Base-by-base conservation (phyloP, 2,888 invertebrate genomes). In the Lingula anatina region DNA sequence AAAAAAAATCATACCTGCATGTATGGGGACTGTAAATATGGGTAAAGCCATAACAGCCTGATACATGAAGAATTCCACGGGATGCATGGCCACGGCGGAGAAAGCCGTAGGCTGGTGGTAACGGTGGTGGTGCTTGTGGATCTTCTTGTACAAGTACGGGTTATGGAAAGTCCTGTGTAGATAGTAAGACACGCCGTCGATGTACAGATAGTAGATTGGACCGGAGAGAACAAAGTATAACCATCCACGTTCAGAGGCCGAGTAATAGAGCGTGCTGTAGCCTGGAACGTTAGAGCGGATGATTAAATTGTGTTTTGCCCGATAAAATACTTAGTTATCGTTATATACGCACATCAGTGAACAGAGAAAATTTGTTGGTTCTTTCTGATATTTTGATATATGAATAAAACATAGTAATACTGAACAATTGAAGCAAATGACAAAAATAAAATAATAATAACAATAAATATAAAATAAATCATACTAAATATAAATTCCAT, bases 21-120 rank as follows among this genome's bases (percentile, higher is more conserved):
- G 86, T 0, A 84, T 73, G 0, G 86, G 86, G 9, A 86, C 63
- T 0, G 79, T 62, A 63, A 87, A 84, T 40, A 86, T 78, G 0
- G 86, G 86, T 31, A 82, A 54, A n/a, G 83, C 79, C 60, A 83
- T 76, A 0, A 81, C 81, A 1, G 83, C 64, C 67, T 87, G 86
- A 15, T 86, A 80, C 64, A 83, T 81, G 47, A 86, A 81, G 51
- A 86, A 83, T 77, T 87, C 87, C 0, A 85, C 70, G 0, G 87
- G 87, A 63, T 87, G 87, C 62, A 87, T 85, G 41, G 87, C 87
- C 0, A 85, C 85, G 2, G 86, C 86, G 1, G 86, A 86, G 77
- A 86, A 87, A 0, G 86, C 86, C 0, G 87, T 87, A 0, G 87
- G 87, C 67, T 86, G 85, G 68, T 86, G 86, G 76, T 86, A 87